Evolutionary conservation across 2,113 vertebrate genomes (phyloP).

Genomic region (Chiloscyllium plagiosum): DNA sequence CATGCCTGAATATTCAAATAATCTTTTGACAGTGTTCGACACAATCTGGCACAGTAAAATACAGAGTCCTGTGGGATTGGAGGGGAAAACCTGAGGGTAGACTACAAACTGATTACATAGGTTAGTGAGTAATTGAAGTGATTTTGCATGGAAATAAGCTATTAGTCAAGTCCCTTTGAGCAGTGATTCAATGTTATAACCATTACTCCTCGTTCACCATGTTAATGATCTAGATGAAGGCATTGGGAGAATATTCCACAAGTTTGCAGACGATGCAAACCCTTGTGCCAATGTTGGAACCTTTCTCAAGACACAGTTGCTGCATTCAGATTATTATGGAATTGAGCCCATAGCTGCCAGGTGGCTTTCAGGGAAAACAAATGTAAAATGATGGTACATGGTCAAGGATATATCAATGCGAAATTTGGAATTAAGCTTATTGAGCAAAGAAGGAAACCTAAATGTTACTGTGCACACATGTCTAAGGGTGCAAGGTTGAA

Average conservation of each 20-base stretch:
- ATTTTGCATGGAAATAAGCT: neutral
- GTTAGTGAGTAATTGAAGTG: neutral
- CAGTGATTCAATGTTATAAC: neutral
- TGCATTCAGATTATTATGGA: neutral
- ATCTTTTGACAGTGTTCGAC: neutral
- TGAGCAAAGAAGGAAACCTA: neutral
- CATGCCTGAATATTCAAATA: neutral
- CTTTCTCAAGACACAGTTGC: neutral
- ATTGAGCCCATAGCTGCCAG: neutral
- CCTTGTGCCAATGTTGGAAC: neutral
- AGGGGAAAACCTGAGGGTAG: neutral
- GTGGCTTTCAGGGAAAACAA: neutral
- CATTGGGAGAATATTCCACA: neutral
- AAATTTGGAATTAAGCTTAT: neutral
- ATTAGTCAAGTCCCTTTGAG: neutral
- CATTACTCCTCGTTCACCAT: neutral
- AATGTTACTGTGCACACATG: no score
- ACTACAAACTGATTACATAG: neutral
- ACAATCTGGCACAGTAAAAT: neutral
- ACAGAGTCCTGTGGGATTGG: neutral
- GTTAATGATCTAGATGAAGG: neutral
- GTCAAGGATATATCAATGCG: neutral
- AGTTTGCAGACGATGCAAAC: neutral
- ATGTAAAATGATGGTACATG: neutral
- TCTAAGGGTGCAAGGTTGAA: no score